Percentiles rank a stretch among this genome's conserved stretches.
phyloP scores from a whole-genome alignment of 1,140 invertebrate species.

The Anoplolepis gracilipes region DNA sequence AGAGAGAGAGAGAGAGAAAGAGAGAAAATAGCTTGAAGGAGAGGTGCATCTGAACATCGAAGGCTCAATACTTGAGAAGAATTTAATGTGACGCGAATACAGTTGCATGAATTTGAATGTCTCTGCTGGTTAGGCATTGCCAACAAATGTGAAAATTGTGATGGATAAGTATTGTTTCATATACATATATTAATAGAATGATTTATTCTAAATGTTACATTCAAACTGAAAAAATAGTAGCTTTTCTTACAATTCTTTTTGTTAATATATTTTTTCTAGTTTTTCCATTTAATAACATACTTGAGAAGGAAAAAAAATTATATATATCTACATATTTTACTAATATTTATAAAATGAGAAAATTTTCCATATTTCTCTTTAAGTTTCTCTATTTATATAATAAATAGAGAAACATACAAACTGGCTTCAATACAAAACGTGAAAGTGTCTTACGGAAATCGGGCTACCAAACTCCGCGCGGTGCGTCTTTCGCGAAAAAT shows the following conservation, averaged over 20 bases:
- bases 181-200: not conserved
- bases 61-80: slow-evolving; percentile 17
- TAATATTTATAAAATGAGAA: too few relatives aligned
- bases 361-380: too few relatives aligned
- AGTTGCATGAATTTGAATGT: slow-evolving; percentile 40
- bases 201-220: not conserved
- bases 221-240: not conserved
- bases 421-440: too few relatives aligned
- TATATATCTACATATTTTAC: too few relatives aligned
- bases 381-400: too few relatives aligned
- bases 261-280: not conserved
- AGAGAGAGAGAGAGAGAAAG: slow-evolving; percentile 54
- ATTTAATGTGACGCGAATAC: slow-evolving; percentile 41
- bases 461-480: too few relatives aligned
- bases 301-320: too few relatives aligned
- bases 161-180: not conserved
- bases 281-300: not conserved
- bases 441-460: too few relatives aligned
- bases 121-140: not conserved
- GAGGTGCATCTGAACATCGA: slow-evolving; percentile 53
- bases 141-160: not conserved
- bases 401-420: too few relatives aligned
- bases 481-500: too few relatives aligned
- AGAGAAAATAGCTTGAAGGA: slow-evolving; percentile 38
- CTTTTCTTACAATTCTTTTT: not conserved